Percentiles rank a stretch among this genome's conserved stretches.
These are phyloP conservation scores for Oligia latruncula DNA, from an alignment of 2,888 invertebrate species.

Conservation along the genomic window DNA sequence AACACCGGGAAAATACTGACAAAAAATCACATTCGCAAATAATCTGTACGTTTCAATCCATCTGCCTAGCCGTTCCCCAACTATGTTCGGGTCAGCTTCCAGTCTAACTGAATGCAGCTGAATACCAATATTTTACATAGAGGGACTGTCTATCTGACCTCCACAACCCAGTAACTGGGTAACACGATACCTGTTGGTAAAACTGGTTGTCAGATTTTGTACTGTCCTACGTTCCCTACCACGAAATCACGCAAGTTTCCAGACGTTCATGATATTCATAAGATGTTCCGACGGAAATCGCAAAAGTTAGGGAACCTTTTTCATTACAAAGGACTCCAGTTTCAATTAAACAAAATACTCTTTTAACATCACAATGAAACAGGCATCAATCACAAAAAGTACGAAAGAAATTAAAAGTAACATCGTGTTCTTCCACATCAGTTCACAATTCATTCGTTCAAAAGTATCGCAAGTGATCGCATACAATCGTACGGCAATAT, in stretches of 20 bases:
- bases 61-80: neutral
- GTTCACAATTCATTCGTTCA: conserved; percentile 25
- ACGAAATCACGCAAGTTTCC: neutral
- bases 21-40: neutral
- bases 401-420: conserved; percentile 34
- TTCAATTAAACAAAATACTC: neutral
- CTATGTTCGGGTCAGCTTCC: neutral
- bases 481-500: conserved; percentile 36
- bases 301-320: neutral
- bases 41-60: neutral
- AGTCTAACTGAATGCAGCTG: neutral
- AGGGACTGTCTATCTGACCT: neutral
- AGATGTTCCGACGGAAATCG: neutral
- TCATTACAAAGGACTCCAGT: neutral
- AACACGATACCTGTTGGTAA: neutral
- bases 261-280: neutral
- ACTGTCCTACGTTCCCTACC: neutral
- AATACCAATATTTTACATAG: neutral
- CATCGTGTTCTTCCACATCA: conserved; percentile 11
- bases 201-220: neutral
- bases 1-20: neutral
- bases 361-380: neutral
- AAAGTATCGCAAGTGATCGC: conserved; percentile 45
- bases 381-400: conserved; percentile 13
- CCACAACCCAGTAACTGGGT: neutral